Base-by-base conservation (phyloP, 2,113 vertebrate species). In the Papio anubis region DNA sequence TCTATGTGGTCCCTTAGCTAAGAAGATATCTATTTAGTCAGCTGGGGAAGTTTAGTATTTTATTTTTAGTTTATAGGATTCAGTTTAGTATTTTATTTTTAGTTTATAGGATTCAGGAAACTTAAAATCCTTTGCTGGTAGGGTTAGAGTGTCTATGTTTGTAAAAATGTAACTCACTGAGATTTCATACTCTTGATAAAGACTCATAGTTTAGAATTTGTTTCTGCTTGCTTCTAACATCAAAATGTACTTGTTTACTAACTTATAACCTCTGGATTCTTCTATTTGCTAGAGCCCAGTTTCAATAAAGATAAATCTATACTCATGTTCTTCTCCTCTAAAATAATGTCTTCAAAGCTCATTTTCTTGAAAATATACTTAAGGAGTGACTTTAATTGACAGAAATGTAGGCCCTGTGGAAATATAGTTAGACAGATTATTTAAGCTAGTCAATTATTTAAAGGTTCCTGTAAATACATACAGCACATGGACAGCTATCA, bases 401-500 rank as follows among this genome's bases (percentile, higher is more conserved):
- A 95, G 18, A 96, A 83, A 82, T 78, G 17, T 89, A 66, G 43
- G 32, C 8, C 17, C 43, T 92, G 10, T 88, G 70, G 23, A 96
- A 89, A 85, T 78, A 86, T 0, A 48, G 1, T 66, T 6, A 96
- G 25, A 4, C 12, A 45, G 21, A 64, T 96, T 68, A 80, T 93
- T 81, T 92, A 86, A 8, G 14, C 6, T 7, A 48, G 35, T 20
- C 75, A 21, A 89, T 80, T 80, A 32, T 83, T 89, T n/a, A 23
- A 82, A 96, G 45, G 8, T 50, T 90, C 7, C 16, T 92, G 61
- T 79, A 97, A 97, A 90, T 38, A 38, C 1, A 90, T 35, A 35
- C 0, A 18, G 18, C 13, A n/a, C 18, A 50, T 38, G 3, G 8
- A 68, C 5, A 72, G 23, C 25, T 85, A 88, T 66, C 6, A 78